Base-by-base conservation (phyloP, 2,113 vertebrate species). In the Saguinus imperator region DNA sequence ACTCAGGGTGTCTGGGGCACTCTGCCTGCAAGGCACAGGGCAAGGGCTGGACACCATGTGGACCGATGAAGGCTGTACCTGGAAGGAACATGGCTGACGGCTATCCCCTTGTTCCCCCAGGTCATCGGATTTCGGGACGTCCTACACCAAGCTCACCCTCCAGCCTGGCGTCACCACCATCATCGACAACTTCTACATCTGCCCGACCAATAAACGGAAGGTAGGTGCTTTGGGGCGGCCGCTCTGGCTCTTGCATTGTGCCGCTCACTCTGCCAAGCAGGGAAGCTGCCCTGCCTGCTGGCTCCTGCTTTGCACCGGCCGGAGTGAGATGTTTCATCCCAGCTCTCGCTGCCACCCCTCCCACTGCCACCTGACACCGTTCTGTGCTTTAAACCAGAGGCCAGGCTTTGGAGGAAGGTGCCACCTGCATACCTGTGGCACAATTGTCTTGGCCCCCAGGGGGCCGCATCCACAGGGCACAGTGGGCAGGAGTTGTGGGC, bases 101-200 rank as follows among this genome's bases (percentile, higher is more conserved):
- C 50, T 64, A 35, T 82, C 96, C 50, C 82, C 82, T 76, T 94
- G 75, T 98, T 84, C 87, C 97, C 96, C 27, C 98, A 99, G 99
- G 98, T 99, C 99, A 0, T 99, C 99, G 35, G 99, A 99, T 98
- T 99, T 99, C 80, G 99, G 99, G 81, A 99, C 99, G 0, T 99
- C 99, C 82, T 99, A 99, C 98, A 99, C 98, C 87, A 99, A 99
- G 97, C 98, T 99, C 95, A 99, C 99, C 96, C 98, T 99, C 52
- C 99, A 99, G 98, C 99, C 99, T 0, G 99, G 99, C 9, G 99
- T 99, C 66, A 98, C 99, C 94, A 99, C 99, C 0, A 98, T 99
- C 91, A 99, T 99, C 58, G 99, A 99, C 98, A 99, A 99, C 98
- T 99, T 99, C 99, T 99, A 99, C 98, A 99, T 99, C 97, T 99